These are phyloP conservation scores for Archivesica marissinica DNA, from an alignment of 1,140 invertebrate genomes.

Conservation along the genomic window DNA sequence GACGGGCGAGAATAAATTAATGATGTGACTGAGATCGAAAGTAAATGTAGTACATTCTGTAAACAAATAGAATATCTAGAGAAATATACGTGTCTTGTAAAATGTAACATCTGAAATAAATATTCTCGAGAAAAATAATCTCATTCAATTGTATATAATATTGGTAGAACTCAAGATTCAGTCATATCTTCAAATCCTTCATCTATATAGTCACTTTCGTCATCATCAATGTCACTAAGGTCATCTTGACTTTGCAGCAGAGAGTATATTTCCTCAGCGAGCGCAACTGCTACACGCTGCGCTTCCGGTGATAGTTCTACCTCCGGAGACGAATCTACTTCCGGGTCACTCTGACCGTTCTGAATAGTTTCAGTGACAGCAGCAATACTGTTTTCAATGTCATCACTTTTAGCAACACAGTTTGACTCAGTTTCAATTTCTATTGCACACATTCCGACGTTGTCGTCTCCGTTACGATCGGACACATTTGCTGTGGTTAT, in stretches of 20 bases:
- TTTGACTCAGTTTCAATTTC: background rate
- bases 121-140: background rate
- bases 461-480: background rate
- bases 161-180: background rate
- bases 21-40: too few relatives aligned
- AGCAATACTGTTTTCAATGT: background rate
- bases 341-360: too few relatives aligned
- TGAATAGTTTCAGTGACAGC: background rate
- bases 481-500: too few relatives aligned
- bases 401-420: background rate
- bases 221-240: background rate
- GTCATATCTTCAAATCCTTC: conserved; percentile 50
- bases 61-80: too few relatives aligned
- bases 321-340: background rate
- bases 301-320: conserved; percentile 4
- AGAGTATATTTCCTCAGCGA: conserved; percentile 35
- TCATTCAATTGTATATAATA: background rate
- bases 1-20: too few relatives aligned
- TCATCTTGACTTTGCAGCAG: conserved; percentile 9
- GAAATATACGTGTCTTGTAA: background rate
- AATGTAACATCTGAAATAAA: conserved; percentile 11
- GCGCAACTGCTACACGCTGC: conserved; percentile 2
- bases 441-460: background rate
- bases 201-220: conserved; percentile 32
- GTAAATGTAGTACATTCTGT: too few relatives aligned